phyloP scores from a whole-genome alignment of 2,797 vertebrate species.

The Oophaga sylvatica region DNA sequence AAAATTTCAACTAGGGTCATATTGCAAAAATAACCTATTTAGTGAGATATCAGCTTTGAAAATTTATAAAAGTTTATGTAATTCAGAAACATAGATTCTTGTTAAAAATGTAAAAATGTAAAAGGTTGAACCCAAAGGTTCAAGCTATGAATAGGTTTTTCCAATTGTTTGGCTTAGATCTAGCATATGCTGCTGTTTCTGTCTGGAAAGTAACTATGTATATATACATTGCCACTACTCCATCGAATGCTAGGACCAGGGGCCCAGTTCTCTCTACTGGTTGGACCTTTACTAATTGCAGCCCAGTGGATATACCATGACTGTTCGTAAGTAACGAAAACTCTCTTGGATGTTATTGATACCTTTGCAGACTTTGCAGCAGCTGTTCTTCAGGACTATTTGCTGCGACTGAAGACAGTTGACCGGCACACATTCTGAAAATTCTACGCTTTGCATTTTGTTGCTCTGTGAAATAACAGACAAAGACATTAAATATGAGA shows the following conservation, averaged over 20 bases:
- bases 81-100: no score
- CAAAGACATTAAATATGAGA: background rate
- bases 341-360: constrained; percentile 44
- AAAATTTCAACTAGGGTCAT: background rate
- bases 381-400: constrained; percentile 86
- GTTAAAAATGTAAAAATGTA: no score
- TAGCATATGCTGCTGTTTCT: no score
- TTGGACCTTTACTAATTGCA: background rate
- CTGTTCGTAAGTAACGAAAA: background rate
- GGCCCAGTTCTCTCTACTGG: background rate
- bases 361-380: constrained; percentile 98
- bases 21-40: background rate
- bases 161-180: no score
- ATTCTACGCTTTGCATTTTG: constrained; percentile 86
- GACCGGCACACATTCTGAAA: constrained; percentile 80
- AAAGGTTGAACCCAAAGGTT: no score
- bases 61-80: no score
- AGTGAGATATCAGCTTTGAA: no score
- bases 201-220: no score
- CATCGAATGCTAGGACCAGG: no score
- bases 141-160: no score
- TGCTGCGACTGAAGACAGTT: constrained; percentile 88
- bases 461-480: constrained; percentile 76
- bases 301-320: background rate
- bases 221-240: no score